Evolutionary conservation across 1,140 invertebrate genomes (phyloP).

Genomic region (Myzus persicae): DNA sequence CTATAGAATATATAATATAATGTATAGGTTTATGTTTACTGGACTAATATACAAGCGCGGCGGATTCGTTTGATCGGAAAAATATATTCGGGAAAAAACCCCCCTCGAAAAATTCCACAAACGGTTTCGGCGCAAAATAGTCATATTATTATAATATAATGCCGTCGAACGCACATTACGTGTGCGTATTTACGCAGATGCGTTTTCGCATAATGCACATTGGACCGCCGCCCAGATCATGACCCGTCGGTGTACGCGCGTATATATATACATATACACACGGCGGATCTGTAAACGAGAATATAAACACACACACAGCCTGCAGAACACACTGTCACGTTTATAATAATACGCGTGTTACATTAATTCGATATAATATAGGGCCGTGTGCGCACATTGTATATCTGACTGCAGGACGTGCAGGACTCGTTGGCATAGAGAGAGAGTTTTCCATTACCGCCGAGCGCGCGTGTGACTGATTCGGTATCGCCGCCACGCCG

Average conservation of each 20-base stretch:
- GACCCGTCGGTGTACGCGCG: background rate
- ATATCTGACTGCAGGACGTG: background rate
- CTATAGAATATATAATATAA: too few relatives aligned
- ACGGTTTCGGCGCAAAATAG: background rate
- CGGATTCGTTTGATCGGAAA: background rate
- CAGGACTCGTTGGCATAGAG: background rate
- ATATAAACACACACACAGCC: background rate
- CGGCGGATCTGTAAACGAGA: background rate
- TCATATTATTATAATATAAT: too few relatives aligned
- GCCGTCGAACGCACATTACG: background rate
- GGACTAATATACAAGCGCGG: background rate
- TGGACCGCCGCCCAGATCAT: background rate
- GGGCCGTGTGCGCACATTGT: background rate
- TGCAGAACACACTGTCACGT: background rate
- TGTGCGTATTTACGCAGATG: background rate
- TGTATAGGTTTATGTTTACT: too few relatives aligned
- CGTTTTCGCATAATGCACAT: background rate
- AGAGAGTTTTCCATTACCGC: background rate
- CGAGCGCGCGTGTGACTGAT: background rate
- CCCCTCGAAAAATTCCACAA: background rate
- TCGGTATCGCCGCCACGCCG: background rate
- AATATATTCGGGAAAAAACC: background rate
- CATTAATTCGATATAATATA: conserved; percentile 10
- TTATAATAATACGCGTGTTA: background rate
- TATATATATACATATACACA: background rate